These are phyloP conservation scores for Augiades crinisus DNA, from an alignment of 2,888 invertebrate genomes.

Conservation along the genomic window DNA sequence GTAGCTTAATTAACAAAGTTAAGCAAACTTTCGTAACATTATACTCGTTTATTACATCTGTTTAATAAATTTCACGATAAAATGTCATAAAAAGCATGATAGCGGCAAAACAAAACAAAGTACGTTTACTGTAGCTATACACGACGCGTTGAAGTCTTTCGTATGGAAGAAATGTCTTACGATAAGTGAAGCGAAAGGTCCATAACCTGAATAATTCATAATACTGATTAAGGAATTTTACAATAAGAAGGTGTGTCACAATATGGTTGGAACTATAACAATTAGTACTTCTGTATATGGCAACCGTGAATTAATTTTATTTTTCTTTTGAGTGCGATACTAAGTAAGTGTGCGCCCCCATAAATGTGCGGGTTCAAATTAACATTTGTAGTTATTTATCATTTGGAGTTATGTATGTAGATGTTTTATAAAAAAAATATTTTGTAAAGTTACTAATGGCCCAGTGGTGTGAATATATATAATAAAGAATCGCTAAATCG, in stretches of 20 bases:
- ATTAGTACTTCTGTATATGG: not conserved
- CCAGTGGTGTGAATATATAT: too few relatives aligned
- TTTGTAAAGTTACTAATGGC: too few relatives aligned
- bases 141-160: conserved; percentile 40
- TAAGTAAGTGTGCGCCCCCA: too few relatives aligned
- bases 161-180: conserved; percentile 21
- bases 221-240: not conserved
- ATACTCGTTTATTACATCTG: too few relatives aligned
- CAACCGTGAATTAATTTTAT: not conserved
- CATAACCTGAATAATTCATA: conserved; percentile 8
- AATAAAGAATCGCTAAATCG: too few relatives aligned
- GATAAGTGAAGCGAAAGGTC: not conserved
- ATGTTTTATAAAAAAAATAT: too few relatives aligned
- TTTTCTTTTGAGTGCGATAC: too few relatives aligned
- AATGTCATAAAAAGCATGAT: not conserved
- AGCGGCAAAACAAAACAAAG: too few relatives aligned
- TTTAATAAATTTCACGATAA: too few relatives aligned
- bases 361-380: too few relatives aligned
- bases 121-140: not conserved
- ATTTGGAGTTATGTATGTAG: too few relatives aligned
- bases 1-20: not conserved
- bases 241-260: conserved; percentile 5
- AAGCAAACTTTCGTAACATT: too few relatives aligned
- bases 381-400: not conserved
- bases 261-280: not conserved